Conservation (phyloP, 2,113 vertebrate species). For the Coracopsis vasa region DNA sequence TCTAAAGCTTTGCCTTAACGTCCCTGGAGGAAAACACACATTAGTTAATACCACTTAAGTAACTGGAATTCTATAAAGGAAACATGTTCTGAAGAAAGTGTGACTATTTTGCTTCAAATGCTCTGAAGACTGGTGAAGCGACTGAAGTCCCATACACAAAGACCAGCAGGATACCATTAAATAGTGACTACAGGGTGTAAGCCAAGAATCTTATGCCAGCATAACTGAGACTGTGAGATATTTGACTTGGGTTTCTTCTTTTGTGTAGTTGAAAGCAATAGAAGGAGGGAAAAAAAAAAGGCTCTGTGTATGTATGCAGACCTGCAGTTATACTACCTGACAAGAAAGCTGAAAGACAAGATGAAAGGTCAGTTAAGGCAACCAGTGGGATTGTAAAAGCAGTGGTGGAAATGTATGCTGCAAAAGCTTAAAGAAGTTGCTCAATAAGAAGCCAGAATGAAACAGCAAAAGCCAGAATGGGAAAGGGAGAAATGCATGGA, state of each 20-base stretch:
- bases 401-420: neutral
- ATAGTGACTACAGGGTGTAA: neutral
- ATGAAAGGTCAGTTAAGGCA: constrained; percentile 54
- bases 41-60: neutral
- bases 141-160: neutral
- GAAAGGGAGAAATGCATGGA: neutral
- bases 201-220: neutral
- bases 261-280: neutral
- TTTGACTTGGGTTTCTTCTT: neutral
- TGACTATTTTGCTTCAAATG: constrained; percentile 19
- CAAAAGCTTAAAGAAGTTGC: neutral
- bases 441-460: neutral
- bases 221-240: neutral
- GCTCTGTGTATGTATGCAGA: neutral
- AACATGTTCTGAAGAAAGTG: neutral
- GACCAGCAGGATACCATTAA: neutral
- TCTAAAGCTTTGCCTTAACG: constrained; percentile 48
- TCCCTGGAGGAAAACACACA: neutral
- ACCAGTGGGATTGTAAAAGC: constrained; percentile 49
- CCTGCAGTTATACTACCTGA: neutral
- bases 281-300: neutral
- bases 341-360: neutral
- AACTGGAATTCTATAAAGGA: constrained; percentile 23
- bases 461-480: neutral
- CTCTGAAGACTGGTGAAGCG: neutral